Conservation (phyloP, 2,888 invertebrate species). For the Eupithecia vulgata region DNA sequence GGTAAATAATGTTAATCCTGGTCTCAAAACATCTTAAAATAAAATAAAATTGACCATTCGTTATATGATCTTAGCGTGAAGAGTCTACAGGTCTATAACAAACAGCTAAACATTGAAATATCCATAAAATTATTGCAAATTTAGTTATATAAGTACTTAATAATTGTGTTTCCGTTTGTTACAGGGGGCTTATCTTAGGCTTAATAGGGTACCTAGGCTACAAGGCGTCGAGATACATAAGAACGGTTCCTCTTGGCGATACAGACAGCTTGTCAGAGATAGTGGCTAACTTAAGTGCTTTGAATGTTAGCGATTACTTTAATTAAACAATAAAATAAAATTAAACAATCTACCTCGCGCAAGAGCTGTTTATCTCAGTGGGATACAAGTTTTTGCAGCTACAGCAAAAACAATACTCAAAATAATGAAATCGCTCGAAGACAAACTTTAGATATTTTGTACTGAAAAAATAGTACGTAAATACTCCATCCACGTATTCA, state of each 20-base stretch:
- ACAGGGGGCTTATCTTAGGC: not conserved
- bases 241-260: not conserved
- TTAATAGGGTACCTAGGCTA: not conserved
- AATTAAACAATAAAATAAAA: not conserved
- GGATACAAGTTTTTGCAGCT: not conserved
- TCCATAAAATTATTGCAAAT: not conserved
- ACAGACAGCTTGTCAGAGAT: not conserved
- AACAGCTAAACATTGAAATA: not conserved
- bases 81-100: not conserved
- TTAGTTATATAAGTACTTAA: not conserved
- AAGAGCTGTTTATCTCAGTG: too few species aligned
- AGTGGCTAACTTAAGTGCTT: not conserved
- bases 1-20: too few species aligned
- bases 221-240: not conserved
- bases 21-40: too few species aligned
- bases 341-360: not conserved
- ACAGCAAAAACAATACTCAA: not conserved
- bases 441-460: not conserved
- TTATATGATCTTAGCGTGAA: not conserved
- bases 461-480: not conserved
- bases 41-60: not conserved
- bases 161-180: not conserved
- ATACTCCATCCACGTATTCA: not conserved
- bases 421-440: not conserved
- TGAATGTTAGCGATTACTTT: not conserved